Conservation (phyloP, 2,888 invertebrate genomes). For the Agrochola circellaris region DNA sequence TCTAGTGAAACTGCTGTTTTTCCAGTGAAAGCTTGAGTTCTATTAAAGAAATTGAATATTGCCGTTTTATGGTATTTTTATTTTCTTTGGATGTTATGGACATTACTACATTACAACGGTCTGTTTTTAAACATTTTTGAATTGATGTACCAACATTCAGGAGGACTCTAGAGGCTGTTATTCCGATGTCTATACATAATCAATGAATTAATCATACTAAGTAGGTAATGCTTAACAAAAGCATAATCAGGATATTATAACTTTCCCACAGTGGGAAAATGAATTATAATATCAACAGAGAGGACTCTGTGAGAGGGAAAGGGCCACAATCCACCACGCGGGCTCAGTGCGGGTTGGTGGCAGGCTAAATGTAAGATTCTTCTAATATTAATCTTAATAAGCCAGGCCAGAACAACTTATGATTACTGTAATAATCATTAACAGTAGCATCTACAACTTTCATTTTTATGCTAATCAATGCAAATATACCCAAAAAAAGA, state of each 20-base stretch:
- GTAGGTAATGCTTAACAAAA: neutral
- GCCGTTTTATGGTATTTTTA: fast-evolving
- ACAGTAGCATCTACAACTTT: no score
- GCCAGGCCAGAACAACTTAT: no score
- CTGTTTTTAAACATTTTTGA: neutral
- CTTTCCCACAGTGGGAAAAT: no score
- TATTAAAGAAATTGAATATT: neutral
- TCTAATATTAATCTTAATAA: neutral
- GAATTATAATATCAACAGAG: no score
- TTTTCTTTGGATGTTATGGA: neutral
- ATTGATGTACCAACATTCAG: neutral
- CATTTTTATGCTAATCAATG: neutral
- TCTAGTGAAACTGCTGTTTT: neutral
- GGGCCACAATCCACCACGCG: no score
- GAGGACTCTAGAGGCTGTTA: neutral
- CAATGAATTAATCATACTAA: neutral
- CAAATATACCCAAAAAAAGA: neutral
- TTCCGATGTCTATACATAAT: neutral
- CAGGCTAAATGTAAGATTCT: neutral
- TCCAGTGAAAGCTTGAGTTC: neutral
- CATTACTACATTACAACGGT: no score
- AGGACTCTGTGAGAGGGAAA: no score
- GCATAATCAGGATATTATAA: no score
- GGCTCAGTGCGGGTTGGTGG: no score
- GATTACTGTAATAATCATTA: neutral